A percentile compares a stretch with the other conserved stretches of the same genome.
Evolutionary conservation across 2,888 invertebrate species (phyloP).

Genomic region (Coecobrya sp.): DNA sequence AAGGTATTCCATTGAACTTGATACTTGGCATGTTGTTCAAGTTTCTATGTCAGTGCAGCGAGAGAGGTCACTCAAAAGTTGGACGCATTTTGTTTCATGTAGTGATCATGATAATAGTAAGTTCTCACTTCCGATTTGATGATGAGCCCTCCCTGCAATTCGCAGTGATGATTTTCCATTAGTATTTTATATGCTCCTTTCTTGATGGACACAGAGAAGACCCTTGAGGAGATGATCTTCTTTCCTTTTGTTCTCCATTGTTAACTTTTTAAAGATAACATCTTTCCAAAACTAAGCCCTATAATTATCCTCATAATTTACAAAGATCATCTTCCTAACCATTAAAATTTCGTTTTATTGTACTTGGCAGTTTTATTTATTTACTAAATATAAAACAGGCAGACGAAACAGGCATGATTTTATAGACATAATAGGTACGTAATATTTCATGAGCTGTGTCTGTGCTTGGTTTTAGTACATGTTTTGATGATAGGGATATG

Average conservation of each 20-base stretch:
- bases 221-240: conserved; percentile 79
- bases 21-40: conserved; percentile 72
- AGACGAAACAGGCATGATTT: not conserved
- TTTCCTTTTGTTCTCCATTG: conserved; percentile 78
- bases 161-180: conserved; percentile 57
- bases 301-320: conserved; percentile 70
- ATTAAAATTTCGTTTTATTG: conserved; percentile 42
- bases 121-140: conserved; percentile 78
- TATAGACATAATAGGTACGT: conserved; percentile 11
- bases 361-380: conserved; percentile 67
- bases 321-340: conserved; percentile 73
- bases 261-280: conserved; percentile 71
- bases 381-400: conserved; percentile 36
- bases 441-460: not conserved
- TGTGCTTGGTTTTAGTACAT: not conserved
- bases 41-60: conserved; percentile 69
- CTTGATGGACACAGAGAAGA: conserved; percentile 75
- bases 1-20: conserved; percentile 79
- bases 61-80: conserved; percentile 55
- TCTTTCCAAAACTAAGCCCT: conserved; percentile 76
- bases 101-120: conserved; percentile 59
- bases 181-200: conserved; percentile 31
- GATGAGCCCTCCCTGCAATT: conserved; percentile 71
- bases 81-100: conserved; percentile 61
- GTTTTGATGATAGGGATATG: conserved; percentile 26